phyloP scores from a whole-genome alignment of 2,113 vertebrate species.

The Ursus arctos region DNA sequence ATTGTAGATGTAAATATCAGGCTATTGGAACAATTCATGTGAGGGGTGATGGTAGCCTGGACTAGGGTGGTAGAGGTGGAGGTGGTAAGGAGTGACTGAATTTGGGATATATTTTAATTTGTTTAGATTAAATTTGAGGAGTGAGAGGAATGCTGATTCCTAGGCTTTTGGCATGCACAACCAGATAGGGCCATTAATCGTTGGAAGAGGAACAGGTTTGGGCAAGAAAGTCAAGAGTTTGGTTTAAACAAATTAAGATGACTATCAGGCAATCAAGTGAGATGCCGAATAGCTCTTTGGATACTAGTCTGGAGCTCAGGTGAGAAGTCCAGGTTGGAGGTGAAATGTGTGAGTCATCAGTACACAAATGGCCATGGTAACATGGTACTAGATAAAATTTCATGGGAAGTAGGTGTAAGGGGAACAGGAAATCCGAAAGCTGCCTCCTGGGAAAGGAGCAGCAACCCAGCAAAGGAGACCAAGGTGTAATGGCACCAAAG shows the following conservation, averaged over 20 bases:
- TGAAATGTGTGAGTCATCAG: neutral
- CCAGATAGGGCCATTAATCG: neutral
- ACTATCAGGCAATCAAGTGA: neutral
- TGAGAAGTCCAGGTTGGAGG: neutral
- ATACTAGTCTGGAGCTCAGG: neutral
- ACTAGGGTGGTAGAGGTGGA: neutral
- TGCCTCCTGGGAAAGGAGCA: neutral
- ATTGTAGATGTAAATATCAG: neutral
- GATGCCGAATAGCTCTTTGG: neutral
- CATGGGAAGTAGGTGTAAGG: neutral
- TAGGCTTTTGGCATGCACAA: neutral
- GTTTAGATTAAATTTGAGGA: neutral
- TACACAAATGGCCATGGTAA: neutral
- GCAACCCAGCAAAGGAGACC: neutral
- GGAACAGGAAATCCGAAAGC: neutral
- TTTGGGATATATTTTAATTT: neutral
- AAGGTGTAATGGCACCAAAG: neutral
- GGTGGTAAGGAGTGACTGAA: neutral
- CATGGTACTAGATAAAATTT: neutral
- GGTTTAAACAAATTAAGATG: constrained; percentile 17
- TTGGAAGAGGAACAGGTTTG: neutral
- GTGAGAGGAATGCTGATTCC: neutral
- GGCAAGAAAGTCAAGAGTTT: constrained; percentile 28
- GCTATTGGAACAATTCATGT: neutral
- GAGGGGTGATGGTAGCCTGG: neutral